Percentiles rank a stretch among this genome's conserved stretches.
Conservation (phyloP, 1,140 invertebrate genomes). For the Euwallacea similis region DNA sequence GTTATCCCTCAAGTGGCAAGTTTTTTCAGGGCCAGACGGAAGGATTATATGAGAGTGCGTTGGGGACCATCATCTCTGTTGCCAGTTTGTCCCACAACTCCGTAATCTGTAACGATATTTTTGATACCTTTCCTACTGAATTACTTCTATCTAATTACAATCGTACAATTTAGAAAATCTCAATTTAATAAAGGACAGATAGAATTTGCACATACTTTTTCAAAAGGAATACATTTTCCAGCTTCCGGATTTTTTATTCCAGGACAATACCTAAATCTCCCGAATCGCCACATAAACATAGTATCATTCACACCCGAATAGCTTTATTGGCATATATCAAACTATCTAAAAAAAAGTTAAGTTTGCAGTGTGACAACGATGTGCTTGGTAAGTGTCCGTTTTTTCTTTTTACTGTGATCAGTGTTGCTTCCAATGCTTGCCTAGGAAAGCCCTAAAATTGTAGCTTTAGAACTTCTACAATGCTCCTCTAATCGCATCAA, state of each 20-base stretch:
- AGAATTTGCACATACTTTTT: background rate
- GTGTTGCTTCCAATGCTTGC: slow-evolving; percentile 2
- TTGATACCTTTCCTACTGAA: background rate
- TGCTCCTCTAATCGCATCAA: no score
- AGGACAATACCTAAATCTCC: background rate
- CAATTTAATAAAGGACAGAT: background rate
- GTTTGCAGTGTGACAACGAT: slow-evolving; percentile 11
- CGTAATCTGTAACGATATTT: background rate
- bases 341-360: background rate
- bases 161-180: background rate
- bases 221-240: background rate
- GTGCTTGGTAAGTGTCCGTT: slow-evolving; percentile 23
- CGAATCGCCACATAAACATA: background rate
- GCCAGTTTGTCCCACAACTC: no score
- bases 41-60: no score
- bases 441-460: background rate
- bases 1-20: no score
- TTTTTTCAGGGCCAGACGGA: no score
- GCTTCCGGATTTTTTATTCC: background rate
- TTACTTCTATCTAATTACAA: background rate
- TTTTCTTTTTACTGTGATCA: slow-evolving; percentile 11
- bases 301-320: background rate
- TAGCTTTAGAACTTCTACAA: no score
- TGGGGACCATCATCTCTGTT: no score
- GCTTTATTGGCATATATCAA: background rate